Evolutionary conservation across 2,113 vertebrate species (phyloP), one percentile per base, ranked within the genome.

Genomic region (Platycercus adscitus): DNA sequence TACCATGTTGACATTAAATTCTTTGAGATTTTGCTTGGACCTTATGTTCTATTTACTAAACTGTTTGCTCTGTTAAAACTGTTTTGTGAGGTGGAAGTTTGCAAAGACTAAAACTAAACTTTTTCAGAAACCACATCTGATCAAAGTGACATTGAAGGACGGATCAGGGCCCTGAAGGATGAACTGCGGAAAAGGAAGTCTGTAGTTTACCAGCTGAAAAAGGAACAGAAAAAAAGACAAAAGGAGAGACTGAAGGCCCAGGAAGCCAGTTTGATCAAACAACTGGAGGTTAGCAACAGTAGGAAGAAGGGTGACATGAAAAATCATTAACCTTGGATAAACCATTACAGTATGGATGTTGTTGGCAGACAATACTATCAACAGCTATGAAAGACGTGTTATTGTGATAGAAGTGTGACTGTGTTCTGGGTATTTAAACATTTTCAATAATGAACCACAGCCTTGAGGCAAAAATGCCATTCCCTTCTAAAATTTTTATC

Each of bases 171-270:
- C 75, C 97, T 99, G 78, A 99, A 99, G 96, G 99, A 99, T 84
- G 99, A 99, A 71, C 98, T 99, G 20, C 97, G 98, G 46, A 99
- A 99, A 78, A 98, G 99, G 65, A 99, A 99, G 91, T 98, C 98
- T 29, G 98, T 99, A 91, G 99, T 99, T 87, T 98, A 98, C 86
- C 99, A 99, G 92, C 96, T 99, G 93, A 99, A 99, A 96, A 99
- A 98, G 94, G 99, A 99, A 91, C 99, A 99, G 97, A 99, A 98
- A 44, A 99, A 99, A 96, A 98, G 99, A 44, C 97, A 99, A 20
- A 99, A 99, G 94, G 99, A 99, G 89, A 98, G 98, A 18, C 97
- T 99, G 60, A 99, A 99, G 96, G 99, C 99, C 43, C 98, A 99
- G 93, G 99, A 99, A 96, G 99, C 99, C 69, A 99, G 98, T 95